Evolutionary conservation across 2,113 vertebrate species (phyloP).

Genomic region (Orthonyx spaldingii): DNA sequence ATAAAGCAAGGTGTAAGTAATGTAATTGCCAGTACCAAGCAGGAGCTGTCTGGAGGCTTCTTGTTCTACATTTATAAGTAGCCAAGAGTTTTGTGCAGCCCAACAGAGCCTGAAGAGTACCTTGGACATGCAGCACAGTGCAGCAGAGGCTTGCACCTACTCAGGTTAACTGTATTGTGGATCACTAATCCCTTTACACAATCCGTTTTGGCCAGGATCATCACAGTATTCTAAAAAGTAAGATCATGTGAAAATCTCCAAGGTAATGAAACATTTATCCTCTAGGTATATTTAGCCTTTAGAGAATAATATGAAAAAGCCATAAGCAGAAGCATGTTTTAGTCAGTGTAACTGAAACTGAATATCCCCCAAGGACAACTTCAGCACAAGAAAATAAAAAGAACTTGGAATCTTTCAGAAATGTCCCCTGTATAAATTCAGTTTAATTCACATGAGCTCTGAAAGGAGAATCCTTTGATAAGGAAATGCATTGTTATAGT

Average conservation of each 20-base stretch:
- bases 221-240: background rate
- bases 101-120: background rate
- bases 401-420: background rate
- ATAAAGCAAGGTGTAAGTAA: background rate
- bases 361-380: background rate
- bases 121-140: accelerated
- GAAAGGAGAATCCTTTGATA: background rate
- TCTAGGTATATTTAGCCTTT: background rate
- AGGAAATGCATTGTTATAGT: background rate
- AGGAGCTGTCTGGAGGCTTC: background rate
- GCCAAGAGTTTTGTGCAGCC: background rate
- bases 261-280: background rate
- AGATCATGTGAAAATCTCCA: background rate
- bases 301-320: background rate
- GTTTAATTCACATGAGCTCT: background rate
- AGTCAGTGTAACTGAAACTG: background rate
- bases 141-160: background rate
- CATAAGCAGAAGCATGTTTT: background rate
- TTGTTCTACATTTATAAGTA: background rate
- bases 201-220: background rate
- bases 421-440: background rate
- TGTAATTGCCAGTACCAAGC: background rate
- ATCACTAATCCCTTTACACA: background rate
- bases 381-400: background rate
- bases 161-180: background rate